These are phyloP conservation scores for Archips xylosteana DNA, from an alignment of 2,888 invertebrate genomes.

Conservation along the genomic window DNA sequence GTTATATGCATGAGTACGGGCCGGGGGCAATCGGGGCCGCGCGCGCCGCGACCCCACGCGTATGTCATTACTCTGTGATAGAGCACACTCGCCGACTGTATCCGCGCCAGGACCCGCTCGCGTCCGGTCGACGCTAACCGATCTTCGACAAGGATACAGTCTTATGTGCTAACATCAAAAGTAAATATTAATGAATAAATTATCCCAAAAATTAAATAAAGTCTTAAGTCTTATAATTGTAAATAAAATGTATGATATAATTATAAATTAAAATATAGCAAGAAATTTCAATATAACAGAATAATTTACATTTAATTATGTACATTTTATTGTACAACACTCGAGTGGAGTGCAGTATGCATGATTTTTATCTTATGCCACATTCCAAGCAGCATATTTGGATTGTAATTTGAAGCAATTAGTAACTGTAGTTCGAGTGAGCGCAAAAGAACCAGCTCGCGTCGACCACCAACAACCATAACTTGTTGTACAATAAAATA, in stretches of 20 bases:
- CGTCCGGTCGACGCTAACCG: neutral
- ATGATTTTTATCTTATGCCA: constrained; percentile 78
- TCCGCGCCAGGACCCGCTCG: constrained; percentile 49
- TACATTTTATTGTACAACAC: constrained; percentile 53
- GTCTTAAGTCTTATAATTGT: constrained; percentile 81
- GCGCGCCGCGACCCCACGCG: constrained; percentile 73
- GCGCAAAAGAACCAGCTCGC: constrained; percentile 3
- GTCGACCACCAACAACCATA: constrained; percentile 2
- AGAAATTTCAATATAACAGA: constrained; percentile 64
- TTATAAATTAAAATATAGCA: constrained; percentile 67
- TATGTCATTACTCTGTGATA: constrained; percentile 86
- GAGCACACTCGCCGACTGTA: constrained; percentile 75
- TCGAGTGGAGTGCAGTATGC: constrained; percentile 76
- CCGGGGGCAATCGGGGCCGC: constrained; percentile 80
- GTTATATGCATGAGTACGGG: constrained; percentile 82
- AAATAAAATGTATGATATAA: constrained; percentile 82
- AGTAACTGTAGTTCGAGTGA: neutral
- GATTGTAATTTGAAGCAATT: constrained; percentile 8
- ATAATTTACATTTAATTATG: constrained; percentile 46
- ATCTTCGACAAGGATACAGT: constrained; percentile 57
- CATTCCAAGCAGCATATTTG: constrained; percentile 75
- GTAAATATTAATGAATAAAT: constrained; percentile 69
- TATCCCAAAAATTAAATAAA: constrained; percentile 85
- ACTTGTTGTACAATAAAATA: constrained; percentile 40
- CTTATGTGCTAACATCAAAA: constrained; percentile 82